Evolutionary conservation across 2,888 invertebrate genomes (phyloP), one percentile per base, ranked within the genome.

Genomic region (Cantharis lateralis): DNA sequence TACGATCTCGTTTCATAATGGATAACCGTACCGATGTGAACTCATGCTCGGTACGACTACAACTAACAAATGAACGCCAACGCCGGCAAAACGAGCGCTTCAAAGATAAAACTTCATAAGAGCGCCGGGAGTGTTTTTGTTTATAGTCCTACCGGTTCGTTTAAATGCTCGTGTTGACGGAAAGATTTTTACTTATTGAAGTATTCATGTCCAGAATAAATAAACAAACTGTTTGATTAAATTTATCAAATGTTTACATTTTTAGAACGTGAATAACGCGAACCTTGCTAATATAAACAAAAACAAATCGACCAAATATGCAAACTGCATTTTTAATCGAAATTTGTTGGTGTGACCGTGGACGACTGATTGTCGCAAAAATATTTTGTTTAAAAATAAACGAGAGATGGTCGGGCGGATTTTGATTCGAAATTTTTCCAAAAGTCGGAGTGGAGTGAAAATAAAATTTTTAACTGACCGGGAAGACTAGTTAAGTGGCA

Each of bases 21-120:
- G 48, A 78, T 69, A 68, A 72, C 71, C 66, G 63, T 15, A 63
- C 15, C 62, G 20, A 62, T 68, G 62, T 15, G 18, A 32, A 28
- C 68, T 70, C 68, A 61, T 68, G 62, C 66, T 63, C 63, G 28
- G 62, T 70, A 48, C 80, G 82, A 79, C 81, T 76, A 79, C 81
- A 78, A 76, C 79, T 80, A 82, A 83, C 83, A 83, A 84, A 84
- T 83, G 84, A 83, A 82, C 80, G 83, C 82, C 82, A 83, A 82
- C 80, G 83, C 82, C 82, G 83, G 82, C 83, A 81, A 84, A 84
- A 84, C 83, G 83, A 84, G 83, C 83, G 83, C 84, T 84, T 84
- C 84, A 84, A 84, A 84, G 84, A 84, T 84, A 84, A 84, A 84
- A 84, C 83, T 82, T 83, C 84, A 82, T 82, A 82, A 84, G 84